Base-by-base conservation (phyloP, 2,113 vertebrate species). In the Laticauda colubrina region DNA sequence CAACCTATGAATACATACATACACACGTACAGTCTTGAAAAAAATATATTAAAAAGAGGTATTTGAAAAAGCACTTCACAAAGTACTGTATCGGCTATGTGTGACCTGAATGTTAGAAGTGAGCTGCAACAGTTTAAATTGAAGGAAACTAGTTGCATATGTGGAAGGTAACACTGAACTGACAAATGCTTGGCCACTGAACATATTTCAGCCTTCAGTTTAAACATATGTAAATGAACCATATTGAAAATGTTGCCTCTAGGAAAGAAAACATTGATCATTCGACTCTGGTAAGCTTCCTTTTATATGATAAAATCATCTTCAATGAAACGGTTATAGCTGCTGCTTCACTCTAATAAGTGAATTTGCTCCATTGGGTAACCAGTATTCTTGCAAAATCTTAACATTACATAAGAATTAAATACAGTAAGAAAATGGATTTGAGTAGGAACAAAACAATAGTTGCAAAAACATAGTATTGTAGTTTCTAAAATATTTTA, bases 401-500 rank as follows among this genome's bases (percentile, higher is more conserved):
- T 15, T 59, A 23, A 57, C 15, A 61, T 43, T 69, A 69, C n/a
- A 89, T 57, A 26, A 59, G 88, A 53, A 51, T 26, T 51, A 23
- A 1, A 51, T 59, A 85, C 86, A 85, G 18, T 56, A 75, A 34
- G 56, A 85, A 61, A 39, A 89, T 51, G 12, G 26, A 91, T 43
- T 75, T 4, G 3, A 64, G 10, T 56, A 23, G 18, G n/a, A 26
- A 96, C 92, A 95, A 96, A 89, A 93, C 86, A 96, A 95, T 89
- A 29, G 92, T 94, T 97, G 97, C 96, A 96, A 96, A 95, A 96
- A 97, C 95, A 96, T 96, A 95, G 94, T 94, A 86, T 97, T 26
- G 53, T 94, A 85, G 64, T 96, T 97, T 98, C 97, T 97, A 95
- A 97, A 98, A 98, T 98, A 98, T 91, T 98, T 98, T 98, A 98